These are phyloP conservation scores for Gerosis bhagava DNA, from an alignment of 2,888 invertebrate genomes.

Conservation along the genomic window DNA sequence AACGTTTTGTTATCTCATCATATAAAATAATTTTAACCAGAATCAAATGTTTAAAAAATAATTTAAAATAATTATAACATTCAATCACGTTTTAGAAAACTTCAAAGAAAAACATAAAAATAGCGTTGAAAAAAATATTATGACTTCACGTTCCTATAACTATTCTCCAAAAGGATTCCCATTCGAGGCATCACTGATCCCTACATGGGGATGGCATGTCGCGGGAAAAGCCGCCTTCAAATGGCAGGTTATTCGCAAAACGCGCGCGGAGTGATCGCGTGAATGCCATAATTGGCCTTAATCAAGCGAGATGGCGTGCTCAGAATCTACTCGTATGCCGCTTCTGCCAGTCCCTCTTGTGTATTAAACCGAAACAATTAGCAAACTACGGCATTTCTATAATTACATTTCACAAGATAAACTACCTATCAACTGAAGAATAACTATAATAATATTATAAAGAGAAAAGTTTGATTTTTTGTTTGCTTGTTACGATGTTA, in stretches of 20 bases:
- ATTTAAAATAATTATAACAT: too few relatives aligned
- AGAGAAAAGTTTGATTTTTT: too few relatives aligned
- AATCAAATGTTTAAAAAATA: too few relatives aligned
- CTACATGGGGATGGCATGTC: slow-evolving; percentile 39
- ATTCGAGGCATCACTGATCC: slow-evolving; percentile 1
- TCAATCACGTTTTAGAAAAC: too few relatives aligned
- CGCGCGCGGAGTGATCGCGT: slow-evolving; percentile 67
- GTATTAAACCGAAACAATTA: slow-evolving; percentile 39
- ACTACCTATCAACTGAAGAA: too few relatives aligned
- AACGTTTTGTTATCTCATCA: too few relatives aligned
- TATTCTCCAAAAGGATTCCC: slow-evolving; percentile 7
- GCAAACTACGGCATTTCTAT: slow-evolving; percentile 31
- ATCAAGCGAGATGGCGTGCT: slow-evolving; percentile 68
- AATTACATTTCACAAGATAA: slow-evolving; percentile 9
- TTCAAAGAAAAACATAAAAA: too few relatives aligned
- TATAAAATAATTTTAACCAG: too few relatives aligned
- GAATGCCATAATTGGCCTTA: slow-evolving; percentile 70
- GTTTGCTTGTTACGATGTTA: too few relatives aligned
- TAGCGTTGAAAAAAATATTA: too few relatives aligned
- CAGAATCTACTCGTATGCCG: slow-evolving; percentile 39
- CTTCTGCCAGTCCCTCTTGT: slow-evolving; percentile 30
- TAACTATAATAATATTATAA: too few relatives aligned
- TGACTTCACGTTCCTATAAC: not conserved
- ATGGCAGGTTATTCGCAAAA: slow-evolving; percentile 65
- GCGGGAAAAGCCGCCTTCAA: slow-evolving; percentile 63